Evolutionary conservation across 2,888 invertebrate species (phyloP).

Genomic region (Drosophila mulleri): DNA sequence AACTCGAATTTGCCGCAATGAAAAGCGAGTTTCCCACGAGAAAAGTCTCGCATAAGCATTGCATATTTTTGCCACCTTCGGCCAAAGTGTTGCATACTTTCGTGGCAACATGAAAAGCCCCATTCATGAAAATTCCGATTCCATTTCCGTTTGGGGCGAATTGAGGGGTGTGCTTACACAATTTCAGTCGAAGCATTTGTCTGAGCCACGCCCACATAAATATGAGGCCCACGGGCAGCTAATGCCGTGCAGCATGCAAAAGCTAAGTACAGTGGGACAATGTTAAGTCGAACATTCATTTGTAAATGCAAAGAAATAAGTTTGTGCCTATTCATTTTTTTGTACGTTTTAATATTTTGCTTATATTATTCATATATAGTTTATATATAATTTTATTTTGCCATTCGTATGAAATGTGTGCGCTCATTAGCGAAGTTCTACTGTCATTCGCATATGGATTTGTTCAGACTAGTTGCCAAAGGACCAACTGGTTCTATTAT

Average conservation of each 20-base stretch:
- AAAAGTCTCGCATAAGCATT: slow-evolving; percentile 9
- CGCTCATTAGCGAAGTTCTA: not conserved
- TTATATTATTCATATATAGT: not conserved
- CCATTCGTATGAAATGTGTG: not conserved
- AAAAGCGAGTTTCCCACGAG: not conserved
- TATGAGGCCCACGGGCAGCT: slow-evolving; percentile 12
- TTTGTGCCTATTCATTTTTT: no score
- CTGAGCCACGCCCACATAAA: slow-evolving; percentile 18
- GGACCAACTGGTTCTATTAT: not conserved
- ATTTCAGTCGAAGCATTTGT: slow-evolving; percentile 1
- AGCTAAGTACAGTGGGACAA: not conserved
- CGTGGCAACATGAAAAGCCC: not conserved
- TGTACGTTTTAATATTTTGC: no score
- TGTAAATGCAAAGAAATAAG: no score
- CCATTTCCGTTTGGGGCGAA: not conserved
- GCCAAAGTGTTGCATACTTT: slow-evolving; percentile 38
- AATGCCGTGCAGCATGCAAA: slow-evolving; percentile 33
- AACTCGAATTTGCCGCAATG: not conserved
- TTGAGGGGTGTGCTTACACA: not conserved
- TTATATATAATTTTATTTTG: not conserved
- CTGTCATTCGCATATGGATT: not conserved
- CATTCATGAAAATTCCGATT: slow-evolving; percentile 15
- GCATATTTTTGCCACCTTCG: slow-evolving; percentile 35
- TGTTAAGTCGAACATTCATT: not conserved
- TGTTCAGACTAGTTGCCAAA: not conserved